Percentiles rank a stretch among this genome's conserved stretches.
These are phyloP conservation scores for Chauna torquata DNA, from an alignment of 2,113 vertebrate species.

Conservation along the genomic window DNA sequence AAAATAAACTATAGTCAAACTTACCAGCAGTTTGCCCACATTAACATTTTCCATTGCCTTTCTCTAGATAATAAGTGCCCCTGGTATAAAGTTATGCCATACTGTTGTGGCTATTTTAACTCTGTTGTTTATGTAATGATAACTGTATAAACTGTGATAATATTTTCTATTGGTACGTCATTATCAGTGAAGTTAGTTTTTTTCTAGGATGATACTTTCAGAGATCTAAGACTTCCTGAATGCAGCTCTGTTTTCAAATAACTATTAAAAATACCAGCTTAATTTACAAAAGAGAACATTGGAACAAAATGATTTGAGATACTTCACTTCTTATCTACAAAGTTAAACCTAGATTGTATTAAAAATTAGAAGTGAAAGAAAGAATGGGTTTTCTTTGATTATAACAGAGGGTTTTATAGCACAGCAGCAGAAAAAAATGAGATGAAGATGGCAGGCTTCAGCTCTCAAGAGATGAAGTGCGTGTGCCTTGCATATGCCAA, in stretches of 20 bases:
- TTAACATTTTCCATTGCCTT: neutral
- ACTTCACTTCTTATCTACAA: neutral
- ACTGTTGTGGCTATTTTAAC: neutral
- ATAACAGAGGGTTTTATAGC: accelerated
- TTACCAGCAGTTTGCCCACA: neutral
- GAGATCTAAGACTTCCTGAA: neutral
- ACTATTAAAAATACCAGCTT: neutral
- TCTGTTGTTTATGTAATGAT: neutral
- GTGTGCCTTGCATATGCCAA: neutral
- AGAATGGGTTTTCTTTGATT: accelerated
- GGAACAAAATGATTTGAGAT: neutral
- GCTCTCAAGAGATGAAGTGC: neutral
- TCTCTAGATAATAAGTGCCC: neutral
- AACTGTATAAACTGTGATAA: neutral
- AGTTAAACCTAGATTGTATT: neutral
- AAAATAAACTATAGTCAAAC: neutral
- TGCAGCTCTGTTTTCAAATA: neutral
- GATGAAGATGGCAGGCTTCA: neutral
- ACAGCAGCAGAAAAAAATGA: neutral
- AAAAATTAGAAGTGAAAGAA: neutral
- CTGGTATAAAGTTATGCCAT: neutral
- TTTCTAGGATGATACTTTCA: neutral
- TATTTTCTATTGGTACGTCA: neutral
- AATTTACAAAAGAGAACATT: neutral
- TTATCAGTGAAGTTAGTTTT: neutral